phyloP scores from a whole-genome alignment of 2,797 vertebrate species.

The Myotis planiceps region DNA sequence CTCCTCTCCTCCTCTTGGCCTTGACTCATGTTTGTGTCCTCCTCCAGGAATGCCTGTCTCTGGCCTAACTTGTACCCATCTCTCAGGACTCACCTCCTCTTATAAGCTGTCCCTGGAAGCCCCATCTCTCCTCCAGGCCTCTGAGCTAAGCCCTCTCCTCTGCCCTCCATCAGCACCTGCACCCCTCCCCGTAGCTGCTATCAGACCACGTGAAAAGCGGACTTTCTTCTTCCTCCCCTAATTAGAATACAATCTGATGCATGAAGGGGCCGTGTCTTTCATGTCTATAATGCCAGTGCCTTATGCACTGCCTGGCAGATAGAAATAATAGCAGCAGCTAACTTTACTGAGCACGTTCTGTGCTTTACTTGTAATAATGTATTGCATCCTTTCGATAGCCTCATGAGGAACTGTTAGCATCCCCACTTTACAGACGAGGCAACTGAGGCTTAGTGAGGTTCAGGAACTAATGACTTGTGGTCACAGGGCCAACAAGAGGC shows the following conservation, averaged over 20 bases:
- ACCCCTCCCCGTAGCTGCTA: rapidly evolving
- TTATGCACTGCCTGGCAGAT: neutral
- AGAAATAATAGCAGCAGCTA: neutral
- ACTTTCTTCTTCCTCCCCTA: neutral
- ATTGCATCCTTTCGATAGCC: neutral
- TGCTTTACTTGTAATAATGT: neutral
- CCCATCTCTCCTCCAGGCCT: neutral
- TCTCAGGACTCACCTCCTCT: neutral
- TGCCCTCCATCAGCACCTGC: neutral
- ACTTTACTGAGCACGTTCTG: neutral
- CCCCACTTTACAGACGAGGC: neutral
- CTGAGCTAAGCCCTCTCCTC: neutral
- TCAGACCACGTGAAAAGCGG: neutral
- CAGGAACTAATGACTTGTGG: neutral
- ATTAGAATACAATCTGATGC: neutral
- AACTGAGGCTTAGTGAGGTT: neutral
- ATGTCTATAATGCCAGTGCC: rapidly evolving
- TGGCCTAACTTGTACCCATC: neutral
- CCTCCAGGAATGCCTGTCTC: neutral
- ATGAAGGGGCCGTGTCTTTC: neutral
- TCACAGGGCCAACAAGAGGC: neutral
- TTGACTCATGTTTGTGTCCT: neutral
- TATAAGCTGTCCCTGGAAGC: neutral
- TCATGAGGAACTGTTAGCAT: neutral
- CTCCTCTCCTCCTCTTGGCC: neutral